Base-by-base conservation (phyloP, 2,888 invertebrate species). In the Sminthurinus aureus region DNA sequence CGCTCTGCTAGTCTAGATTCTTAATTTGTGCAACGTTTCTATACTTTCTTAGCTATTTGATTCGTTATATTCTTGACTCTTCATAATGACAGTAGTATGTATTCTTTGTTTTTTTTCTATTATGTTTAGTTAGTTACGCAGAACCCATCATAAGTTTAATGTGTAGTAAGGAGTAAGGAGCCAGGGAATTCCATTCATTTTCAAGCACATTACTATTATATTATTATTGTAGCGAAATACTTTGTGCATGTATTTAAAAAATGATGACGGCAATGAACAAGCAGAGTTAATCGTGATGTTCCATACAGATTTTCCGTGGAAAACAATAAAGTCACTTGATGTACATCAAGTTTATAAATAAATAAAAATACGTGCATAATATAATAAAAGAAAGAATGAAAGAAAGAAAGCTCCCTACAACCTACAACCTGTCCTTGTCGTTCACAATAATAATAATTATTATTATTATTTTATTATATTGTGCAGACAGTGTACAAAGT, bases 241-340 rank as follows among this genome's bases (percentile, higher is more conserved):
- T 38, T 38, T 38, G 38, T 38, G 38, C 38, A 38, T 38, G 38
- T 38, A 38, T 38, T 38, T 38, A 58, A 58, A 58, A 2, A 58
- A 58, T 58, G 13, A 58, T 58, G 58, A 18, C 58, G 58, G 58
- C 9, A 18, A 11, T 58, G 58, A 38, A 38, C 38, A 38, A 38
- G 38, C 18, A 18, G 69, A 22, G 69, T 69, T n/a, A 20, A n/a
- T 69, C 69, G 69, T 69, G 69, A 69, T 15, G 69, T 22, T 69
- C n/a, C 69, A 69, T 69, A 69, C n/a, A 20, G 69, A 11, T 69
- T 69, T 69, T 69, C 58, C 58, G 58, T 58, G 58, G 13, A 58
- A 58, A 58, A 58, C 58, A 58, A 58, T 58, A 15, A 58, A 58
- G 58, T 58, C 2, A 13, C 15, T 58, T 15, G 2, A 18, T 58